phyloP scores from a whole-genome alignment of 2,797 vertebrate genomes.

The Chloroceryle amazona region DNA sequence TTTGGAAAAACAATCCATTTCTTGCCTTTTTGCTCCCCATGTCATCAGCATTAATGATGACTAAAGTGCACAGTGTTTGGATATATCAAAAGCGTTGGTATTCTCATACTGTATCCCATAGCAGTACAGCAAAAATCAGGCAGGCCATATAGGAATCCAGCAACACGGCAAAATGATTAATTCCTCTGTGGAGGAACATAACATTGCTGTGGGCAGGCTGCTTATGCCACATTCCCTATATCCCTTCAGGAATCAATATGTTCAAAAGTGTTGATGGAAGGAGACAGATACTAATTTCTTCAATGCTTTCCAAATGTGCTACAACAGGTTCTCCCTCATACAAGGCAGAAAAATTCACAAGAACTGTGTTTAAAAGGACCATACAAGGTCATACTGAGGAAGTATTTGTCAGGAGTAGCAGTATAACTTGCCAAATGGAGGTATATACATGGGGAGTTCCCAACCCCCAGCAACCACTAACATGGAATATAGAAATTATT shows the following conservation, averaged over 20 bases:
- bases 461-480: not conserved
- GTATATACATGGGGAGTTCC: not conserved
- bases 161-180: not conserved
- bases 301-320: conserved; percentile 21
- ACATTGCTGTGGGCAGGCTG: not conserved
- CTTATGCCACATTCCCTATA: not conserved
- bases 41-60: not conserved
- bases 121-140: not conserved
- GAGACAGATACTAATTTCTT: not conserved
- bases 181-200: not conserved
- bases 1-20: not conserved
- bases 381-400: not conserved
- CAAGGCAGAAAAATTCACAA: not conserved
- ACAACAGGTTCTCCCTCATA: not conserved
- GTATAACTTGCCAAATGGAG: not conserved
- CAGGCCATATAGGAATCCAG: not conserved
- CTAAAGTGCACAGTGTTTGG: not conserved
- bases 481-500: not conserved
- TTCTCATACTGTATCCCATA: not conserved
- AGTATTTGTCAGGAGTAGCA: not conserved
- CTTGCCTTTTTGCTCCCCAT: not conserved
- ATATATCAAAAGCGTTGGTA: not conserved
- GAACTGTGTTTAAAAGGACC: not conserved
- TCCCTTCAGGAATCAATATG: not conserved
- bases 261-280: not conserved